Conservation (phyloP, 2,888 invertebrate species). For the Drosophila borealis region DNA sequence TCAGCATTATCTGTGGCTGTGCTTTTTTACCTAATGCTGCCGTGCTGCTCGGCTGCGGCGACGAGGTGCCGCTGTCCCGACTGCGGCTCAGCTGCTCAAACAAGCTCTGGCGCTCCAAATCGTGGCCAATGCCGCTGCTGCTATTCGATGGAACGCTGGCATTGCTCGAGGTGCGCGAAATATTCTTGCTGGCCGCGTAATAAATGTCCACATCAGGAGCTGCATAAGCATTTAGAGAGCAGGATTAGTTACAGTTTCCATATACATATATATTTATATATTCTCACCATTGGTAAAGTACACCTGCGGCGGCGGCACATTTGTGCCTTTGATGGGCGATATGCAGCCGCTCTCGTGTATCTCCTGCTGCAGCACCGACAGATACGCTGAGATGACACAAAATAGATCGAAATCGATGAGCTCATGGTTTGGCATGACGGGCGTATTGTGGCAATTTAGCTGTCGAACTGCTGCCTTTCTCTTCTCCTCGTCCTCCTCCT, state of each 20-base stretch:
- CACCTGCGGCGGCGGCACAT: constrained; percentile 85
- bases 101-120: constrained; percentile 70
- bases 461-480: background rate
- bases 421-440: constrained; percentile 47
- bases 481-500: background rate
- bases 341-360: constrained; percentile 85
- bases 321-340: constrained; percentile 85
- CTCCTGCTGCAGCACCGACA: constrained; percentile 85
- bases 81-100: constrained; percentile 79
- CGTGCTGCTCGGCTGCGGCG: constrained; percentile 82
- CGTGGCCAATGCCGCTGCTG: constrained; percentile 72
- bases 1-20: constrained; percentile 76
- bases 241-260: background rate
- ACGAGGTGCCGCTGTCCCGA: constrained; percentile 85
- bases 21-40: constrained; percentile 65
- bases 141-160: constrained; percentile 82
- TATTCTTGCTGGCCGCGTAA: constrained; percentile 80
- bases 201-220: constrained; percentile 76
- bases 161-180: constrained; percentile 83
- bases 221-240: background rate
- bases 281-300: constrained; percentile 84
- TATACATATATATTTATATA: too few species aligned
- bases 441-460: constrained; percentile 19
- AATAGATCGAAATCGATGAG: constrained; percentile 84
- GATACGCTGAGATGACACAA: constrained; percentile 84